Evolutionary conservation across 2,888 invertebrate species (phyloP).

Genomic region (Geophilus truncorum): DNA sequence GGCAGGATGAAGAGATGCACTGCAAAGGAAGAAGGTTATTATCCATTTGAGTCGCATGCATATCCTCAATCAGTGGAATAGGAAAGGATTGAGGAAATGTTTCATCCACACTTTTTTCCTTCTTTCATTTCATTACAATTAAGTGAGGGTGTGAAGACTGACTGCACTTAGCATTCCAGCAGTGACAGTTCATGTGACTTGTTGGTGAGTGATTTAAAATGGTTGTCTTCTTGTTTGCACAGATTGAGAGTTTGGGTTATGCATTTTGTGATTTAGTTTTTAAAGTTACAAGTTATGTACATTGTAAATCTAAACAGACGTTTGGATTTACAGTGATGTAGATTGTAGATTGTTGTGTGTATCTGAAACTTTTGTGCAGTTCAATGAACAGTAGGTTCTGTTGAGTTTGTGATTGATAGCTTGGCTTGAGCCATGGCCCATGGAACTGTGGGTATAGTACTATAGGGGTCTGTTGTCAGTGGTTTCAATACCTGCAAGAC

Average conservation of each 20-base stretch:
- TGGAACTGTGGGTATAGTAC: too few relatives aligned
- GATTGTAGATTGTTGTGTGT: too few relatives aligned
- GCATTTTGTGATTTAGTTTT: too few relatives aligned
- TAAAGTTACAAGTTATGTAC: too few relatives aligned
- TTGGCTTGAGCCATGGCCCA: too few relatives aligned
- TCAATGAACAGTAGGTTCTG: too few relatives aligned
- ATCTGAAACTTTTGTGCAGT: too few relatives aligned
- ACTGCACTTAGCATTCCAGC: not conserved
- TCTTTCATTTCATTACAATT: not conserved
- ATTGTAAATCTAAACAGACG: too few relatives aligned
- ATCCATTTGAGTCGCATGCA: conserved; percentile 16
- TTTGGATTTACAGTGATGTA: too few relatives aligned
- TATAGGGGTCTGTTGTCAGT: too few relatives aligned
- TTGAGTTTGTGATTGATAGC: too few relatives aligned
- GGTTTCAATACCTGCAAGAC: too few relatives aligned
- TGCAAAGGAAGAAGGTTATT: conserved; percentile 4
- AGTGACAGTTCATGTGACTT: not conserved
- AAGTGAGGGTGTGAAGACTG: not conserved
- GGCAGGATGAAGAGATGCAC: not conserved
- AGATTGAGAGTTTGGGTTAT: not conserved
- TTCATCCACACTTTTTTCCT: not conserved
- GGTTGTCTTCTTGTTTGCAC: not conserved
- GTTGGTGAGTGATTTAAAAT: not conserved
- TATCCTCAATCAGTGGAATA: conserved; percentile 12
- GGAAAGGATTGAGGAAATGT: conserved; percentile 1